Conservation (phyloP, 2,113 vertebrate genomes). For the Oryzias celebensis region DNA sequence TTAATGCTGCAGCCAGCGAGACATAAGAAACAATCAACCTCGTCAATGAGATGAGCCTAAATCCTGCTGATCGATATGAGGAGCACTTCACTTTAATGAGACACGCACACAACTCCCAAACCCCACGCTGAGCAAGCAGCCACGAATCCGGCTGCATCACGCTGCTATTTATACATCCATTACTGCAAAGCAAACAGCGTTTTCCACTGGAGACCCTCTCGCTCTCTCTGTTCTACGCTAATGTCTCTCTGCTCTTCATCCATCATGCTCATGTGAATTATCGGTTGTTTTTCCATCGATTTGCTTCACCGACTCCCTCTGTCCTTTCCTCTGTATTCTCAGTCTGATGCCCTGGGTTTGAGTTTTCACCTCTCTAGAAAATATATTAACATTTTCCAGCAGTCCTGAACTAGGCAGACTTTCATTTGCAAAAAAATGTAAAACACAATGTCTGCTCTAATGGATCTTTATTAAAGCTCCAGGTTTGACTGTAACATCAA, state of each 20-base stretch:
- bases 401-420: too few species aligned
- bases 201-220: constrained; percentile 33
- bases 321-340: neutral
- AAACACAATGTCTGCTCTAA: too few species aligned
- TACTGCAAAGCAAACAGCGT: constrained; percentile 50
- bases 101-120: constrained; percentile 8
- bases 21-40: constrained; percentile 27
- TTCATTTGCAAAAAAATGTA: too few species aligned
- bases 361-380: neutral
- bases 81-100: constrained; percentile 56
- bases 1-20: constrained; percentile 15
- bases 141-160: constrained; percentile 36
- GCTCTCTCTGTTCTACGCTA: neutral
- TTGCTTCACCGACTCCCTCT: constrained; percentile 9
- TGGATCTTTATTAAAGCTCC: too few species aligned
- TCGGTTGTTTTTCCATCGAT: constrained; percentile 29
- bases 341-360: constrained; percentile 28
- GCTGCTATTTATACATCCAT: constrained; percentile 64
- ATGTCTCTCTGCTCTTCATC: constrained; percentile 12
- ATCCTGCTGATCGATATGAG: constrained; percentile 47
- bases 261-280: constrained; percentile 4
- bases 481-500: too few species aligned
- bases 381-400: too few species aligned
- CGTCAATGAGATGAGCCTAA: constrained; percentile 37
- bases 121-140: constrained; percentile 27